Conservation (phyloP, 2,888 invertebrate genomes). For the Heliconius erato region DNA sequence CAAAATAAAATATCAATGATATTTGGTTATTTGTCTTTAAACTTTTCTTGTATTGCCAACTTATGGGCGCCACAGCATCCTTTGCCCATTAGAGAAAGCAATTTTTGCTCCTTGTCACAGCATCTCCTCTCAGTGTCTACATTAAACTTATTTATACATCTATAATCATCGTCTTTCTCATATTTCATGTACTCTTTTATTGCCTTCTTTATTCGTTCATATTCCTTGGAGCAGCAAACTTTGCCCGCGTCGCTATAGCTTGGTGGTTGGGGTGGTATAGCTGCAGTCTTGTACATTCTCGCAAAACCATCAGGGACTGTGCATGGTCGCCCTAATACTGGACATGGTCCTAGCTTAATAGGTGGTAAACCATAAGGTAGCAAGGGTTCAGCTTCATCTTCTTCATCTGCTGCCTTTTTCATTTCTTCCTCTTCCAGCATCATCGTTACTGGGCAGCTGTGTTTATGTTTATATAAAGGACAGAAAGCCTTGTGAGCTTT, state of each 20-base stretch:
- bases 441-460: conserved; percentile 71
- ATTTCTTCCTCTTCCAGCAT: conserved; percentile 67
- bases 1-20: conserved; percentile 81
- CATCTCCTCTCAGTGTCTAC: conserved; percentile 78
- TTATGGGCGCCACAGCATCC: conserved; percentile 79
- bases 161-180: conserved; percentile 73
- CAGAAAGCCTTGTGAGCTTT: conserved; percentile 76
- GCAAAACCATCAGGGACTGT: conserved; percentile 78
- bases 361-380: conserved; percentile 80
- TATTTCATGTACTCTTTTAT: conserved; percentile 75
- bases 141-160: conserved; percentile 76
- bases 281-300: conserved; percentile 77
- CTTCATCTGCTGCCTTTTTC: conserved; percentile 71
- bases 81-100: conserved; percentile 71
- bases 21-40: conserved; percentile 56
- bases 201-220: conserved; percentile 78
- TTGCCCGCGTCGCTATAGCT: conserved; percentile 78
- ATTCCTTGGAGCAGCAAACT: conserved; percentile 82
- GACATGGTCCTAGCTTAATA: conserved; percentile 79
- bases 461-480: conserved; percentile 75
- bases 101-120: conserved; percentile 77
- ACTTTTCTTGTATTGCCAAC: conserved; percentile 74
- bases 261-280: conserved; percentile 66
- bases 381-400: conserved; percentile 70
- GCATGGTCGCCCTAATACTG: conserved; percentile 79